Evolutionary conservation across 1,140 invertebrate genomes (phyloP).

Genomic region (Procambarus clarkii): DNA sequence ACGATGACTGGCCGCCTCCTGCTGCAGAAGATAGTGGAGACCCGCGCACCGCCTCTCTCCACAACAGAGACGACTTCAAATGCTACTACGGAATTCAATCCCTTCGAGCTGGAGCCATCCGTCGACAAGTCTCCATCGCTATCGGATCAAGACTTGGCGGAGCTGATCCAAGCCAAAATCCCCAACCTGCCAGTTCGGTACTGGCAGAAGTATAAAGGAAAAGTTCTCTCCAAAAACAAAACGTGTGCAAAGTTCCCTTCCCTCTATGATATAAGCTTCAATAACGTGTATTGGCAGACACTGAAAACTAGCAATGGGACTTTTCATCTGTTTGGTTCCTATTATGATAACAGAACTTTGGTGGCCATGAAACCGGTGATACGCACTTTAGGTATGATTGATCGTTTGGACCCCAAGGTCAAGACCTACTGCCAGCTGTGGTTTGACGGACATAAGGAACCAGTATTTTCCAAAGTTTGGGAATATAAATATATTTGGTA

Average conservation of each 20-base stretch:
- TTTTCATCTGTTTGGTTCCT: constrained; percentile 92
- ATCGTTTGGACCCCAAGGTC: constrained; percentile 89
- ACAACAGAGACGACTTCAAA: constrained; percentile 67
- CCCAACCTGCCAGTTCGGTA: constrained; percentile 89
- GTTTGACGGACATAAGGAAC: constrained; percentile 89
- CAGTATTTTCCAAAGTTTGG: constrained; percentile 85
- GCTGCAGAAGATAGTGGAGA: constrained; percentile 74
- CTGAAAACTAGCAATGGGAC: constrained; percentile 88
- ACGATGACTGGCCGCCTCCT: constrained; percentile 73
- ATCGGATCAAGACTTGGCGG: constrained; percentile 86
- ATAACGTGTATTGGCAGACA: constrained; percentile 87
- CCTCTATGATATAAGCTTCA: constrained; percentile 86
- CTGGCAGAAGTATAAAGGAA: constrained; percentile 85
- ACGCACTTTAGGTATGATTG: constrained; percentile 91
- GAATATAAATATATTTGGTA: constrained; percentile 97
- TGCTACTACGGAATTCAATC: constrained; percentile 72
- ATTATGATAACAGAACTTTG: constrained; percentile 87
- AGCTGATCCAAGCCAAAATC: constrained; percentile 83
- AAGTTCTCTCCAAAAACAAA: constrained; percentile 83
- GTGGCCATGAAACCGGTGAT: constrained; percentile 88
- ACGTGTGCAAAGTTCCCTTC: constrained; percentile 79
- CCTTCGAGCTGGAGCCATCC: constrained; percentile 78
- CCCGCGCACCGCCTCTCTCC: constrained; percentile 49
- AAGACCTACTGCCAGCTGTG: constrained; percentile 92
- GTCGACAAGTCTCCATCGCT: constrained; percentile 82